phyloP scores from a whole-genome alignment of 2,888 invertebrate genomes.

The Achlya flavicornis region DNA sequence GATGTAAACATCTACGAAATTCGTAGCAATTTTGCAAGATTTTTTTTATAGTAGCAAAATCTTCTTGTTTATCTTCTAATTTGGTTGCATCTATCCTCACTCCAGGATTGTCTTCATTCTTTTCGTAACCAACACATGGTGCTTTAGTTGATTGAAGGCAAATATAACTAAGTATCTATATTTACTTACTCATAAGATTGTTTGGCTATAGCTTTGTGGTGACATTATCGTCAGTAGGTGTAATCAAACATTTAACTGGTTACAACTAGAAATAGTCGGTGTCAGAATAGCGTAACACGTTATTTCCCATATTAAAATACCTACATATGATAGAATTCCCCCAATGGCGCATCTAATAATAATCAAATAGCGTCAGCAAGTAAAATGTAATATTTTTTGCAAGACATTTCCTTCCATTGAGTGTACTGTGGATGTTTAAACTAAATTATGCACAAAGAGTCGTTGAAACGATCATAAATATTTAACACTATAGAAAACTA shows the following conservation, averaged over 20 bases:
- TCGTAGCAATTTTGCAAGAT: neutral
- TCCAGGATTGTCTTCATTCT: neutral
- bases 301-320: conserved; percentile 5
- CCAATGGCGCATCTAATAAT: neutral
- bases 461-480: neutral
- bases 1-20: neutral
- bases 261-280: neutral
- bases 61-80: no score
- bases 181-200: neutral
- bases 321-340: neutral
- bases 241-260: neutral
- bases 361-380: neutral
- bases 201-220: neutral
- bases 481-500: neutral
- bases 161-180: neutral
- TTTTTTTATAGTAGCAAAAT: neutral
- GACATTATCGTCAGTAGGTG: neutral
- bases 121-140: no score
- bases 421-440: neutral
- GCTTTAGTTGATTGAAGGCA: neutral
- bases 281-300: neutral
- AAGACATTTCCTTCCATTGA: neutral
- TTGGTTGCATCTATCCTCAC: neutral
- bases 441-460: neutral
- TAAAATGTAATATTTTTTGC: neutral